Conservation (phyloP, 2,888 invertebrate genomes). For the Cyaniris semiargus region DNA sequence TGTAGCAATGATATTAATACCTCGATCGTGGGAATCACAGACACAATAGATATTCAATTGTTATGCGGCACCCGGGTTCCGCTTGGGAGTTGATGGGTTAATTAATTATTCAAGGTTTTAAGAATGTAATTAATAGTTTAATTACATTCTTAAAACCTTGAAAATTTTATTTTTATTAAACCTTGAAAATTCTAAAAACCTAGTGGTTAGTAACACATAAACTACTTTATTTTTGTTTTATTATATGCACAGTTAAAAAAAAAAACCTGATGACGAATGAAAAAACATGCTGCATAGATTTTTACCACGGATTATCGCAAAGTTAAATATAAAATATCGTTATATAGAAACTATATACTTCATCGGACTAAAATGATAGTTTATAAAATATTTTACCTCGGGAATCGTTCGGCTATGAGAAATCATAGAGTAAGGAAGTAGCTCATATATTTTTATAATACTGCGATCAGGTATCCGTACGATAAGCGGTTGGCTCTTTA, state of each 20-base stretch:
- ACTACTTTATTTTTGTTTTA: neutral
- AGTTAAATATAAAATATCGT: neutral
- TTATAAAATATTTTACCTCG: slow-evolving; percentile 27
- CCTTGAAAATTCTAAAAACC: no score
- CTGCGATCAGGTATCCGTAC: slow-evolving; percentile 26
- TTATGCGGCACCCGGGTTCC: no score
- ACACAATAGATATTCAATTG: no score
- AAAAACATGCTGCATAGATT: neutral
- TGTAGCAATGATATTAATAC: no score
- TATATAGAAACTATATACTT: slow-evolving; percentile 5
- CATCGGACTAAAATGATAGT: slow-evolving; percentile 20
- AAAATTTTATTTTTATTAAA: no score
- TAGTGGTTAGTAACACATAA: no score
- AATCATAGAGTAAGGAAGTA: slow-evolving; percentile 23
- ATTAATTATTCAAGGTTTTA: no score
- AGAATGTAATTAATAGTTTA: no score
- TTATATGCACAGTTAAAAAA: neutral
- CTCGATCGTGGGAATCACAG: no score
- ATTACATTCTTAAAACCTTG: no score
- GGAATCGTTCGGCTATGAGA: slow-evolving; percentile 22
- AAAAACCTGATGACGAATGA: no score
- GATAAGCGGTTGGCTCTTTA: slow-evolving; percentile 26
- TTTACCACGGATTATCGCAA: neutral
- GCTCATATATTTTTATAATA: slow-evolving; percentile 31
- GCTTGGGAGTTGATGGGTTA: no score